These are phyloP conservation scores for Pandemis cinnamomeana DNA, from an alignment of 2,888 invertebrate genomes.

Conservation along the genomic window DNA sequence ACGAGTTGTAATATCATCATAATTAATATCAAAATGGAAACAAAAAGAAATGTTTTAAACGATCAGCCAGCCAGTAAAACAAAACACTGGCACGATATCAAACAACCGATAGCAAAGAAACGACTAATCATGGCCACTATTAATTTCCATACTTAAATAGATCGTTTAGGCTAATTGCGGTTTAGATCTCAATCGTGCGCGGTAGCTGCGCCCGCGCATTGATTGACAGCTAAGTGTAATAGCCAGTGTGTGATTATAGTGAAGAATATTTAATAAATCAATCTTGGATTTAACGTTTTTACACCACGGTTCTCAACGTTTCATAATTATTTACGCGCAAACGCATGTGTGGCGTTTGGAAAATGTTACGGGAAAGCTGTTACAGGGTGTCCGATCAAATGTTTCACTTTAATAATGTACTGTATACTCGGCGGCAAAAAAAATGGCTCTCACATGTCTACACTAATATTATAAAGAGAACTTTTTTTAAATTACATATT, in stretches of 20 bases:
- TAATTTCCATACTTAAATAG: conserved; percentile 37
- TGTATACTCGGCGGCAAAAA: no score
- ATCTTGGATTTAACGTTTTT: no score
- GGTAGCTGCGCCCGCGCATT: conserved; percentile 23
- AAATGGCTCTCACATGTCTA: no score
- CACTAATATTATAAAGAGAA: no score
- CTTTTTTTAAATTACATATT: no score
- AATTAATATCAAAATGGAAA: no score
- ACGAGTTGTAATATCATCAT: no score
- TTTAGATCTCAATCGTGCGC: conserved; percentile 41
- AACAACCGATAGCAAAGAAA: conserved; percentile 12
- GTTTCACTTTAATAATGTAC: background rate
- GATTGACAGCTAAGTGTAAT: conserved; percentile 32
- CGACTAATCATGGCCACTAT: conserved; percentile 3
- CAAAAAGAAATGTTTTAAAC: background rate
- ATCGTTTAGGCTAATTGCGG: conserved; percentile 24
- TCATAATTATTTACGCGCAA: no score
- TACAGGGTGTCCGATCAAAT: background rate
- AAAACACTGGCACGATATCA: background rate
- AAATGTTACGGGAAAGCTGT: background rate
- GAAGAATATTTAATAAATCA: background rate
- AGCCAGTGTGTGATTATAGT: background rate
- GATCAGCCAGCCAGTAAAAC: background rate
- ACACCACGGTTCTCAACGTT: no score
- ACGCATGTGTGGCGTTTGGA: no score